phyloP scores from a whole-genome alignment of 2,888 invertebrate genomes.

The Dendrolimus houi region DNA sequence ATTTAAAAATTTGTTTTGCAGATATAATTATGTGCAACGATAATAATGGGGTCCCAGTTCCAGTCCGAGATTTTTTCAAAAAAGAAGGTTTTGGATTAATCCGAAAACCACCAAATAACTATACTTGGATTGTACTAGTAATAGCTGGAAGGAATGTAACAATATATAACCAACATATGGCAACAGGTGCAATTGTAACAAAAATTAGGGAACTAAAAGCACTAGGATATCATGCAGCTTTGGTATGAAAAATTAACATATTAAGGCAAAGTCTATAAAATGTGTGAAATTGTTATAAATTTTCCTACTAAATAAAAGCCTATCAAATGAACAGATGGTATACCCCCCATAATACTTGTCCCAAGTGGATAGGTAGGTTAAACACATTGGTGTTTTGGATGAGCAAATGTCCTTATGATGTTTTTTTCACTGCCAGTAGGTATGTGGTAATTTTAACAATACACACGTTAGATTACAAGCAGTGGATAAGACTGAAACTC shows the following conservation, averaged over 20 bases:
- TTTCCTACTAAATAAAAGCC: neutral
- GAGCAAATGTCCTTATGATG: neutral
- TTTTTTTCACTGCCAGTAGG: no score
- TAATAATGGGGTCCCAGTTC: conserved; percentile 57
- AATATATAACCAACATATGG: conserved; percentile 58
- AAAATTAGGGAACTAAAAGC: conserved; percentile 79
- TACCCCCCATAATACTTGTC: no score
- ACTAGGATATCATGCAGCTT: conserved; percentile 75
- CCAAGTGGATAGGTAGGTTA: neutral
- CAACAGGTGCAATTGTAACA: conserved; percentile 75
- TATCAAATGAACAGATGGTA: conserved; percentile 2
- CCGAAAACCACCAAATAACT: conserved; percentile 38
- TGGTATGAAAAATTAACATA: conserved; percentile 53
- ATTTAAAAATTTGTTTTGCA: conserved; percentile 27
- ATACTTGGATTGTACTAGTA: conserved; percentile 75
- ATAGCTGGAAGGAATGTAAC: conserved; percentile 79
- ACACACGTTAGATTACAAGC: no score
- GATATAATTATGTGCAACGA: conserved; percentile 80
- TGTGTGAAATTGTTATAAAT: neutral
- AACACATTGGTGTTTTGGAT: neutral
- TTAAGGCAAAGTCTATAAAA: no score
- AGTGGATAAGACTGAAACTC: no score
- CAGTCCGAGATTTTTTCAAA: conserved; percentile 61
- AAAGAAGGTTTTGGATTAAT: conserved; percentile 64
- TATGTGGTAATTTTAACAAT: no score